Conservation (phyloP, 2,797 vertebrate species). For the Melanotaenia maccullochi region DNA sequence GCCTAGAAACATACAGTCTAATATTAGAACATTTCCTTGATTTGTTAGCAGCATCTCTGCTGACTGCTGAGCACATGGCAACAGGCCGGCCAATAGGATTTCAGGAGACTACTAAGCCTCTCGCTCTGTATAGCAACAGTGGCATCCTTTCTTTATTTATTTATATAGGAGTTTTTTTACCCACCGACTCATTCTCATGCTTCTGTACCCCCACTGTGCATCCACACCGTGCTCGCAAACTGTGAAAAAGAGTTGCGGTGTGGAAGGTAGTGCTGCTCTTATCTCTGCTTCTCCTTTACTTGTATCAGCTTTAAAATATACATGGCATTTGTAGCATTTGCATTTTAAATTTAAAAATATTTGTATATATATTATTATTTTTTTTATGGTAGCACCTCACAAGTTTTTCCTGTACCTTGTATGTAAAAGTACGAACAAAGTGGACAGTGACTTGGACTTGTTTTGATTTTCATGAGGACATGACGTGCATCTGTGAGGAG, state of each 20-base stretch:
- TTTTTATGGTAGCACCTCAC: conserved; percentile 12
- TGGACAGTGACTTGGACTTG: conserved; percentile 30
- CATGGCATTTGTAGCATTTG: conserved; percentile 22
- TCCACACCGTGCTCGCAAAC: conserved; percentile 71
- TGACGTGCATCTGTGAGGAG: conserved; percentile 35
- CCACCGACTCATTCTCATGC: conserved; percentile 74
- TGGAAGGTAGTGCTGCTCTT: conserved; percentile 46
- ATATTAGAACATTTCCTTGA: conserved; percentile 86
- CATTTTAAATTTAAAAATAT: conserved; percentile 19
- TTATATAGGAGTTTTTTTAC: conserved; percentile 73
- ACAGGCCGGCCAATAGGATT: conserved; percentile 78
- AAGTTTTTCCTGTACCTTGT: conserved; percentile 19
- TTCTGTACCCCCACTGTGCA: conserved; percentile 67
- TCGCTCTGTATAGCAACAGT: conserved; percentile 83
- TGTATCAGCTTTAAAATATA: conserved; percentile 34
- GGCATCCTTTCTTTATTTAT: conserved; percentile 82
- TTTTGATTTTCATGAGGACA: conserved; percentile 42
- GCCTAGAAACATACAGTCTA: conserved; percentile 86
- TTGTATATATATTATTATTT: conserved; percentile 10
- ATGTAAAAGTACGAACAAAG: conserved; percentile 45
- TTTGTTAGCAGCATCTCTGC: conserved; percentile 83
- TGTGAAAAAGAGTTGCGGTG: conserved; percentile 73
- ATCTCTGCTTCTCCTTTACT: conserved; percentile 34
- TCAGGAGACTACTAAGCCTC: conserved; percentile 76
- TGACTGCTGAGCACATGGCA: conserved; percentile 81